These are phyloP conservation scores for Agapostemon virescens DNA, from an alignment of 2,888 invertebrate genomes.

Conservation along the genomic window DNA sequence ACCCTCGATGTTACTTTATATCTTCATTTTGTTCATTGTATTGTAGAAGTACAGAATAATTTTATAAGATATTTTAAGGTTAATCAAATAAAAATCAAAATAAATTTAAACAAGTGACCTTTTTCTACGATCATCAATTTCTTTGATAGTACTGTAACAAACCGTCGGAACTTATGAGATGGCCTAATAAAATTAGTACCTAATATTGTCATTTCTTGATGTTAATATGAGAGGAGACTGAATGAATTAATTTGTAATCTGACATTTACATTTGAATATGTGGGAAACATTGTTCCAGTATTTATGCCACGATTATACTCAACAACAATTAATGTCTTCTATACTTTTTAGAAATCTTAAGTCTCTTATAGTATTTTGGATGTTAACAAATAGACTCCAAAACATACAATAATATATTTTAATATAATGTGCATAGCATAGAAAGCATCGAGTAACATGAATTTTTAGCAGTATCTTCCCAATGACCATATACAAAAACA, in stretches of 20 bases:
- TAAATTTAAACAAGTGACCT: too few relatives aligned
- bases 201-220: background rate
- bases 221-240: background rate
- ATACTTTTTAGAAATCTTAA: background rate
- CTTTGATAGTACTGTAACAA: too few relatives aligned
- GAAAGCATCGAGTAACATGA: background rate
- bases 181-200: constrained; percentile 2
- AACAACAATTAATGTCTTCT: background rate
- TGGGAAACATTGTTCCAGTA: background rate
- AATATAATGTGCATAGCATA: background rate
- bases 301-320: background rate
- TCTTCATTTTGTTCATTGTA: background rate
- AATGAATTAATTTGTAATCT: background rate
- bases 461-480: background rate
- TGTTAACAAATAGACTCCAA: background rate
- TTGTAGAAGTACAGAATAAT: background rate
- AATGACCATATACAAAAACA: background rate
- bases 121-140: background rate
- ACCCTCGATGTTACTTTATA: too few relatives aligned
- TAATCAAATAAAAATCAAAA: too few relatives aligned
- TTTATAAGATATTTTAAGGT: background rate
- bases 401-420: background rate
- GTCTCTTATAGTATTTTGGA: background rate
- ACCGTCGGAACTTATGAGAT: background rate
- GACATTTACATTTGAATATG: background rate